A percentile compares a stretch with the other conserved stretches of the same genome.
Evolutionary conservation across 2,888 invertebrate genomes (phyloP).

Genomic region (Drosophila atripex): DNA sequence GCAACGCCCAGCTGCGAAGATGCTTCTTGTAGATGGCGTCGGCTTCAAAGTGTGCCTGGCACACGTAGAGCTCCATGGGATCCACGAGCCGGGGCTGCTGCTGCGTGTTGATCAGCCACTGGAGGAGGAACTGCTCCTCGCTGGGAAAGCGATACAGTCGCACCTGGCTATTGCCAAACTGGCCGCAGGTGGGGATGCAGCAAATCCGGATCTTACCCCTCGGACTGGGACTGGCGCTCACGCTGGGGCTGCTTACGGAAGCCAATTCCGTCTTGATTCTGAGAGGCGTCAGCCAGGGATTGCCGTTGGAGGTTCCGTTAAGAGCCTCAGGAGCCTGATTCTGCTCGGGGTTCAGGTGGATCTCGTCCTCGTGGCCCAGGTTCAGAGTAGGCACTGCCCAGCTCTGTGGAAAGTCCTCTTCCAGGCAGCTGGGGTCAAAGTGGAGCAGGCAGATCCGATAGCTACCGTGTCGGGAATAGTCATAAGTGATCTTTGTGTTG

Average conservation of each 20-base stretch:
- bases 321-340: constrained; percentile 3
- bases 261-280: constrained; percentile 22
- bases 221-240: constrained; percentile 60
- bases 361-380: constrained; percentile 51
- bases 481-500: constrained; percentile 69
- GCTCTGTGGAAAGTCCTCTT: constrained; percentile 35
- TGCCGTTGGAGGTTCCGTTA: not conserved
- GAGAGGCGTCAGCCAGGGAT: not conserved
- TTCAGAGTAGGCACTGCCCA: constrained; percentile 66
- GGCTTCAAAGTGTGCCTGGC: constrained; percentile 70
- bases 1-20: constrained; percentile 71
- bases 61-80: constrained; percentile 57
- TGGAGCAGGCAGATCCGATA: constrained; percentile 75
- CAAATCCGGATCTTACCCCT: constrained; percentile 53
- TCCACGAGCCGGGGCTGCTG: constrained; percentile 58
- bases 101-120: constrained; percentile 73
- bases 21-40: constrained; percentile 61
- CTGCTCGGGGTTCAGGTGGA: constrained; percentile 45
- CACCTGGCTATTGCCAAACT: constrained; percentile 28
- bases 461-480: constrained; percentile 45
- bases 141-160: constrained; percentile 67
- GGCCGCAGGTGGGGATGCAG: constrained; percentile 55
- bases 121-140: constrained; percentile 55
- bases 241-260: constrained; percentile 44
- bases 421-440: constrained; percentile 61